These are phyloP conservation scores for Pocillopora grandis DNA, from an alignment of 92 coral and sea anemone genomes.

Conservation along the genomic window DNA sequence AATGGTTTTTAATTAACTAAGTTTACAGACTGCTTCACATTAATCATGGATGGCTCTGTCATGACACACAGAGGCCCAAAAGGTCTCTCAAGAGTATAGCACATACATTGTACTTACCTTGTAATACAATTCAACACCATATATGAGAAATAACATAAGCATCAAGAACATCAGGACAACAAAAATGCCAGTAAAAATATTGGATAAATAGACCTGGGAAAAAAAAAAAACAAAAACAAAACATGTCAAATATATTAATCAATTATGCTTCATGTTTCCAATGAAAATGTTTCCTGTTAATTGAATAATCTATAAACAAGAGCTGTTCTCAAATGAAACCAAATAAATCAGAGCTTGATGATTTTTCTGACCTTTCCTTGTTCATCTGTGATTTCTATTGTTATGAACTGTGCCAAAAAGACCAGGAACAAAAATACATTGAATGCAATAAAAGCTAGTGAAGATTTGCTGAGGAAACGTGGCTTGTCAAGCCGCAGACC, in stretches of 20 bases:
- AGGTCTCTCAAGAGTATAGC: too few relatives aligned
- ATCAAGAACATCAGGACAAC: slow-evolving; percentile 93
- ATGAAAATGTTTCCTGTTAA: too few relatives aligned
- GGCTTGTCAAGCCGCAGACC: slow-evolving; percentile 91
- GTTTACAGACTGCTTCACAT: too few relatives aligned
- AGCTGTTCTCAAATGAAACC: too few relatives aligned
- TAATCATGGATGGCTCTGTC: too few relatives aligned
- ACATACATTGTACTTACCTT: slow-evolving; percentile 60
- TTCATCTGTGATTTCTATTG: slow-evolving; percentile 78
- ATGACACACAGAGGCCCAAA: too few relatives aligned
- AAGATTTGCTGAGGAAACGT: slow-evolving; percentile 88
- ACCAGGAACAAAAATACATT: slow-evolving; percentile 75
- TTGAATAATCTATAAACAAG: too few relatives aligned
- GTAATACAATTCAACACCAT: slow-evolving; percentile 94
- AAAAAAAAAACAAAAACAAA: not conserved
- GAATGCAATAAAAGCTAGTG: slow-evolving; percentile 67
- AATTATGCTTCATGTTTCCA: too few relatives aligned
- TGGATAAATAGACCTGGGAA: slow-evolving; percentile 64
- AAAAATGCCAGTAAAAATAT: slow-evolving; percentile 86
- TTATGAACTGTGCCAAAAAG: slow-evolving; percentile 75
- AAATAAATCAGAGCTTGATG: not conserved
- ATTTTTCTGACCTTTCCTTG: slow-evolving; percentile 65
- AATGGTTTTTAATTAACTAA: too few relatives aligned
- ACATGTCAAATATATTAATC: too few relatives aligned
- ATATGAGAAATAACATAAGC: slow-evolving; percentile 84